Evolutionary conservation across 2,888 invertebrate genomes (phyloP).

Genomic region (Hypolimnas misippus): DNA sequence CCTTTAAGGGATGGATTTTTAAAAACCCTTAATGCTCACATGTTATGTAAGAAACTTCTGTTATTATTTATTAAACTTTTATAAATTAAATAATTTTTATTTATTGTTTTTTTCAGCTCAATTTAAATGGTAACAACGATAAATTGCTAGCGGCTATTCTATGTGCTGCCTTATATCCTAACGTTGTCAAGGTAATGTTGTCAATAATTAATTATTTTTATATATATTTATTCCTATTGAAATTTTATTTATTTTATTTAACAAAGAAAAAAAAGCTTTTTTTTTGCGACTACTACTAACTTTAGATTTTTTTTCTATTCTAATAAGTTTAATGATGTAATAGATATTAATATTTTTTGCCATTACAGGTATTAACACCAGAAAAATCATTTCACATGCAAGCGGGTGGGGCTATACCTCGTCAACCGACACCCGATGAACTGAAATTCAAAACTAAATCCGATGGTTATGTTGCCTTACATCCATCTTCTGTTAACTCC

Average conservation of each 20-base stretch:
- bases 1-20: too few relatives aligned
- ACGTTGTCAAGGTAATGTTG: constrained; percentile 88
- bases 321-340: background rate
- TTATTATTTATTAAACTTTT: too few relatives aligned
- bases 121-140: constrained; percentile 89
- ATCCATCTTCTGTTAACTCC: constrained; percentile 91
- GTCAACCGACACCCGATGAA: constrained; percentile 88
- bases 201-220: background rate
- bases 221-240: background rate
- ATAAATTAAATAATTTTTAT: background rate
- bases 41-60: too few relatives aligned
- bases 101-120: constrained; percentile 80
- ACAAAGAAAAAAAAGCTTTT: too few relatives aligned
- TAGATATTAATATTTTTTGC: background rate
- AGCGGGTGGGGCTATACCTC: constrained; percentile 89
- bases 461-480: constrained; percentile 89
- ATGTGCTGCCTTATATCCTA: constrained; percentile 96
- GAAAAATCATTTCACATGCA: constrained; percentile 90
- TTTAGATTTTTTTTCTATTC: too few relatives aligned
- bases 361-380: constrained; percentile 86
- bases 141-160: constrained; percentile 92
- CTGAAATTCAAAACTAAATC: constrained; percentile 89
- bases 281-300: too few relatives aligned
- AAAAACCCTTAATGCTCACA: too few relatives aligned
- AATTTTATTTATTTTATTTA: background rate